Conservation (phyloP, 2,888 invertebrate genomes). For the Phengaris arion region DNA sequence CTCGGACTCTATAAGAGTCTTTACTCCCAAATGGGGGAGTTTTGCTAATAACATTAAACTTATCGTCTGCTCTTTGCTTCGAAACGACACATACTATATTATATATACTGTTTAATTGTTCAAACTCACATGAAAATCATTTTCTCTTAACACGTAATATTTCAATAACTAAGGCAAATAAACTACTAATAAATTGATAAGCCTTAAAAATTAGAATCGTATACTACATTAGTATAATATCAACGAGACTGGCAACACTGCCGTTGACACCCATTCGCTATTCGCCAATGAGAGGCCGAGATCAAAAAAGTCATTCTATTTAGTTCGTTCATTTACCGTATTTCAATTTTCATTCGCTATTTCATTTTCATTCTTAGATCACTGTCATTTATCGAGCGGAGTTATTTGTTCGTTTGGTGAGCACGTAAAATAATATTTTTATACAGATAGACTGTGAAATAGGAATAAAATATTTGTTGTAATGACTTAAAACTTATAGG, state of each 20-base stretch:
- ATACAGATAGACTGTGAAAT: not conserved
- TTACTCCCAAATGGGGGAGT: too few species aligned
- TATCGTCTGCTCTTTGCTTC: too few species aligned
- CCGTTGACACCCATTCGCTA: not conserved
- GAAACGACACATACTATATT: too few species aligned
- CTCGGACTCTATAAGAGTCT: too few species aligned
- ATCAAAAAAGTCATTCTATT: not conserved
- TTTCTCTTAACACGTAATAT: too few species aligned
- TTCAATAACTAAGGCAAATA: too few species aligned
- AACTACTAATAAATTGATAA: too few species aligned
- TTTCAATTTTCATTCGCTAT: not conserved
- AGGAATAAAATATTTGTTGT: constrained; percentile 34
- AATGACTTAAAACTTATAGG: constrained; percentile 52
- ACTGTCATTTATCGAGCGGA: constrained; percentile 46
- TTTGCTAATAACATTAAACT: too few species aligned
- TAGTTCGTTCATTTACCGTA: not conserved
- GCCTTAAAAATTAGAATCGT: too few species aligned
- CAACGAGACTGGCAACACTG: not conserved
- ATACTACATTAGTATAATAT: too few species aligned
- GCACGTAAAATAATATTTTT: constrained; percentile 1
- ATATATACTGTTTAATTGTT: too few species aligned
- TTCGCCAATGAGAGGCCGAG: not conserved
- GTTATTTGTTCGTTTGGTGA: constrained; percentile 38
- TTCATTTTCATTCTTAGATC: constrained; percentile 35
- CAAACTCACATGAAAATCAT: too few species aligned